Percentiles rank a stretch among this genome's conserved stretches.
Conservation (phyloP, 1,140 invertebrate species). For the Zaprionus africanus region DNA sequence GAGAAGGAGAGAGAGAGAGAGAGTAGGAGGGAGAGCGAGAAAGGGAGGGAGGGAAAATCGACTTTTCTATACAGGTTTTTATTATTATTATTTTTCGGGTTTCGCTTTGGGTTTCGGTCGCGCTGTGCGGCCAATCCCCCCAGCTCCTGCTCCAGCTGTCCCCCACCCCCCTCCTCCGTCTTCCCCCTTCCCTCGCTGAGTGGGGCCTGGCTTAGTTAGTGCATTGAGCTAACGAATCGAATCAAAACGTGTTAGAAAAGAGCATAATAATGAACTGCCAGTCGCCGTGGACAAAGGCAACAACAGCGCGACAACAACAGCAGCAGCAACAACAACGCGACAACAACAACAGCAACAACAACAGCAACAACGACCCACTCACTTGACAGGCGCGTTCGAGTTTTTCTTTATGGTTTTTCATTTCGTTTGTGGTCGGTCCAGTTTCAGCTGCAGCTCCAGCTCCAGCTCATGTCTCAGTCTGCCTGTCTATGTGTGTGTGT, state of each 20-base stretch:
- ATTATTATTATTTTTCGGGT: slow-evolving; percentile 27
- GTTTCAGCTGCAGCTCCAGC: slow-evolving; percentile 13
- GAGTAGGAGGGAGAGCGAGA: neutral
- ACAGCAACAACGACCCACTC: slow-evolving; percentile 37
- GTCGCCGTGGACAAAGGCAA: slow-evolving; percentile 27
- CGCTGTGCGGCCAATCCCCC: slow-evolving; percentile 31
- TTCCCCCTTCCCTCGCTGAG: neutral
- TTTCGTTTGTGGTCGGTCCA: slow-evolving; percentile 44
- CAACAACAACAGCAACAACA: slow-evolving; percentile 24
- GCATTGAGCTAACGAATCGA: slow-evolving; percentile 55
- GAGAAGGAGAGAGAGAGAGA: neutral
- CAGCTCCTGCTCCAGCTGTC: neutral
- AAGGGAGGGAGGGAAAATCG: slow-evolving; percentile 9
- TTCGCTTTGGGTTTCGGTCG: slow-evolving; percentile 25
- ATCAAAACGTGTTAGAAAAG: slow-evolving; percentile 70
- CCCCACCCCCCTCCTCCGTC: no score
- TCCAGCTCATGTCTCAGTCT: slow-evolving; percentile 8
- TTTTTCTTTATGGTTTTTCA: slow-evolving; percentile 53
- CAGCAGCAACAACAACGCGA: neutral
- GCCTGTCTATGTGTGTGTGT: neutral
- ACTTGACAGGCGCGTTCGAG: slow-evolving; percentile 15
- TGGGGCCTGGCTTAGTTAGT: slow-evolving; percentile 52
- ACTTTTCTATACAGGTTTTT: slow-evolving; percentile 63
- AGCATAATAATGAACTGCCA: slow-evolving; percentile 67
- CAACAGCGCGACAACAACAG: slow-evolving; percentile 19